phyloP scores from a whole-genome alignment of 35 echinoderm and acorn worm species.

The Strongylocentrotus purpuratus region DNA sequence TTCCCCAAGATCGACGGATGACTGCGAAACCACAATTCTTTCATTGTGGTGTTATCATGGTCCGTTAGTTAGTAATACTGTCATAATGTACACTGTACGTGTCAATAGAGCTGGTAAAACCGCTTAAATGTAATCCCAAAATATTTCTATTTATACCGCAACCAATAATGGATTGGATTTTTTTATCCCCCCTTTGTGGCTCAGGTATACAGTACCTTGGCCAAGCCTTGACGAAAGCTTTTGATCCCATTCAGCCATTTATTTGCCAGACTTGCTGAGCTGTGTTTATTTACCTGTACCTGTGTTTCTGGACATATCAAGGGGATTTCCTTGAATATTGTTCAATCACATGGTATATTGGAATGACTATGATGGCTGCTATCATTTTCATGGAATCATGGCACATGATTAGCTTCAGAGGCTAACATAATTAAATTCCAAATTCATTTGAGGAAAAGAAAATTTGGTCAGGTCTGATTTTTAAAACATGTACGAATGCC shows the following conservation, averaged over 20 bases:
- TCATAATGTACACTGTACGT: not conserved
- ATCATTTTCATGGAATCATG: too few relatives aligned
- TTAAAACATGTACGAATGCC: too few relatives aligned
- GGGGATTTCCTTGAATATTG: not conserved
- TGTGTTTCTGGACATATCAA: not conserved
- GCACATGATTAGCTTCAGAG: too few relatives aligned
- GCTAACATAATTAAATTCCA: too few relatives aligned
- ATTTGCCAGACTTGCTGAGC: not conserved
- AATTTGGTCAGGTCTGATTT: too few relatives aligned
- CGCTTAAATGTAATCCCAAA: not conserved
- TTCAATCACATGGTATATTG: not conserved
- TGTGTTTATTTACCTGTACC: not conserved
- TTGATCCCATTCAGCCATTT: not conserved
- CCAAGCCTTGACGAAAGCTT: not conserved
- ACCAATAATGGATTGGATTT: not conserved
- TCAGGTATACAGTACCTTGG: not conserved
- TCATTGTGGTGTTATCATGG: not conserved
- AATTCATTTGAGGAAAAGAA: too few relatives aligned
- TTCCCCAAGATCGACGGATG: not conserved
- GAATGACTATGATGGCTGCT: not conserved
- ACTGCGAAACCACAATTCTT: not conserved
- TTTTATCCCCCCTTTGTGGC: not conserved
- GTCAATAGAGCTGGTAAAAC: not conserved
- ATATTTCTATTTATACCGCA: not conserved
- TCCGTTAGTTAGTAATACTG: not conserved